Evolutionary conservation across 2,888 invertebrate species (phyloP).

Genomic region (Hydropsyche betteni): DNA sequence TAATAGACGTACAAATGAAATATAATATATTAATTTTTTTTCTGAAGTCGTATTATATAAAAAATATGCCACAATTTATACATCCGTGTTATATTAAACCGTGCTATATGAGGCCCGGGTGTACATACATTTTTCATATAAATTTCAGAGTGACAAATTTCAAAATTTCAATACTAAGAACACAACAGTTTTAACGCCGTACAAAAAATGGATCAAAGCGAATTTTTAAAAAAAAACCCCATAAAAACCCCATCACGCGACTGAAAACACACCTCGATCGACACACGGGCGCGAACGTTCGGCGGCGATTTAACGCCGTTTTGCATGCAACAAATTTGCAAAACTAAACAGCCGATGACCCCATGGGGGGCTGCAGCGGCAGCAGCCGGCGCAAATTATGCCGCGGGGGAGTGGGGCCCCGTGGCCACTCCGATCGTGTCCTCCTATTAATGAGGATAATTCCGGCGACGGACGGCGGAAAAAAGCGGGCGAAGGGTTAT

Average conservation of each 20-base stretch:
- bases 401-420: conserved; percentile 24
- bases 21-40: too few species aligned
- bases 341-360: conserved; percentile 47
- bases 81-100: too few species aligned
- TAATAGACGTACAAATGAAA: too few species aligned
- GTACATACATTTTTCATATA: too few species aligned
- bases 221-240: neutral
- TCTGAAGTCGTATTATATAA: too few species aligned
- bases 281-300: neutral
- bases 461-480: neutral
- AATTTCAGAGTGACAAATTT: too few species aligned
- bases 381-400: conserved; percentile 49
- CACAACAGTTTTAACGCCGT: too few species aligned
- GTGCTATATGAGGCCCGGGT: too few species aligned
- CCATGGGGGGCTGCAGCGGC: conserved; percentile 35
- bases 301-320: conserved; percentile 36
- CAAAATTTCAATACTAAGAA: too few species aligned
- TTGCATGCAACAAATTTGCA: conserved; percentile 48
- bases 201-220: neutral
- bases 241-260: neutral
- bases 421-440: conserved; percentile 34
- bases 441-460: conserved; percentile 28
- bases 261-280: neutral
- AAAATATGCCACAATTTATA: too few species aligned
- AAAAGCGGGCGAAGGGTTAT: neutral